Evolutionary conservation across 2,888 invertebrate genomes (phyloP).

Genomic region (Oegoconia quadripuncta): DNA sequence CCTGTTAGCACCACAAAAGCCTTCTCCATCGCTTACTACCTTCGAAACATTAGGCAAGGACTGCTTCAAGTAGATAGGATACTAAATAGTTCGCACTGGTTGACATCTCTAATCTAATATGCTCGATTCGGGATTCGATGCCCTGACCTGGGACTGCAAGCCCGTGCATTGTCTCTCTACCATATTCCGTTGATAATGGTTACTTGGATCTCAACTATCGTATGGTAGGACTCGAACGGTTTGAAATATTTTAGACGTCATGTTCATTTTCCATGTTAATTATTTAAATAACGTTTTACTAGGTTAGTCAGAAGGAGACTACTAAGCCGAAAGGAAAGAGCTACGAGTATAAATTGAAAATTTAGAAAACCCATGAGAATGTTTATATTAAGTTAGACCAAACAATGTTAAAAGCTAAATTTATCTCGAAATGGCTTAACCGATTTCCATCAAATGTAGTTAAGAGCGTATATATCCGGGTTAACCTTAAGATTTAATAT

Average conservation of each 20-base stretch:
- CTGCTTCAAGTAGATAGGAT: constrained; percentile 38
- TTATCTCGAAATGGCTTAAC: no score
- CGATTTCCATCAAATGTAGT: no score
- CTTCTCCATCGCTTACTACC: constrained; percentile 25
- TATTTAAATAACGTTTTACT: no score
- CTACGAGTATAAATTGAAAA: no score
- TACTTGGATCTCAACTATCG: constrained; percentile 43
- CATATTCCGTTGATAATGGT: constrained; percentile 39
- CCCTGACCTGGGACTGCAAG: constrained; percentile 43
- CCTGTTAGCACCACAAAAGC: constrained; percentile 20
- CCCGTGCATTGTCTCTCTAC: constrained; percentile 40
- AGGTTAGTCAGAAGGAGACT: no score
- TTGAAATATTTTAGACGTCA: neutral
- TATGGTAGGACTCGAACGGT: neutral
- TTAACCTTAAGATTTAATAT: no score
- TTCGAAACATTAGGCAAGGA: constrained; percentile 21
- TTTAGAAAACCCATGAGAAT: no score
- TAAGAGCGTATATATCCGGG: no score
- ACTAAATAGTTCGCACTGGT: constrained; percentile 53
- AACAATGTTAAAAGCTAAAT: no score
- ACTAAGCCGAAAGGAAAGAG: no score
- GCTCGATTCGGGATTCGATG: constrained; percentile 42
- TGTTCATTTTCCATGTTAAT: no score
- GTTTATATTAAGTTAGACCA: no score
- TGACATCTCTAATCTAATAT: constrained; percentile 65